Evolutionary conservation across 2,797 vertebrate species (phyloP), one percentile per base, ranked within the genome.

Genomic region (Lacerta bilineata): DNA sequence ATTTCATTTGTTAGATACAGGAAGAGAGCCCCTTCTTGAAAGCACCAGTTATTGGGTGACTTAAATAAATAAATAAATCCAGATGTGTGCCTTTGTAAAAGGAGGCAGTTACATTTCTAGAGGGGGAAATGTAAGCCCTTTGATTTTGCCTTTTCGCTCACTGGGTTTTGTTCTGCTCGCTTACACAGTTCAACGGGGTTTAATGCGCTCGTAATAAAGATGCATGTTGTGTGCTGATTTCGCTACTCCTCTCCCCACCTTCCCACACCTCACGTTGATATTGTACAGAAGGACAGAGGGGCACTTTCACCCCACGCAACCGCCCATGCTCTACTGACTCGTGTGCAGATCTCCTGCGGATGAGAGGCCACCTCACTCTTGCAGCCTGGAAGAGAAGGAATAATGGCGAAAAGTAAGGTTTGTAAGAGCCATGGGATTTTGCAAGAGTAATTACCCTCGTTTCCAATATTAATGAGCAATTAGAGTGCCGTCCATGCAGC

Each of bases 91-190:
- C 3, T 78, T 87, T 85, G n/a, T 78, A 25, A 84, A 82, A 79
- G n/a, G 8, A n/a, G 29, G 0, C 4, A 29, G 43, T 55, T 46
- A 71, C 43, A 41, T 81, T 93, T 87, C 87, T 94, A 89, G 43
- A 84, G 66, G 55, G 76, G 85, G 41, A 85, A 94, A 88, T 81
- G 91, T 92, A 91, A 86, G 74, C 59, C 41, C 84, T 80, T 71
- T 55, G 87, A 80, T 76, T 89, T 55, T 74, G 5, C 84, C 82
- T 91, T 81, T 95, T 93, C 82, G 81, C 92, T 87, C 86, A 91
- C 89, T 89, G 89, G 83, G 92, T 88, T 95, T 85, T 29, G 75
- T 92, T 89, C 95, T 95, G 92, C 4, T 91, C 85, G 41, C 83
- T 95, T 94, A 84, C 84, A 90, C 89, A 93, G 90, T 89, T 91